Evolutionary conservation across 2,797 vertebrate species (phyloP).

Genomic region (Scolopax rusticola): DNA sequence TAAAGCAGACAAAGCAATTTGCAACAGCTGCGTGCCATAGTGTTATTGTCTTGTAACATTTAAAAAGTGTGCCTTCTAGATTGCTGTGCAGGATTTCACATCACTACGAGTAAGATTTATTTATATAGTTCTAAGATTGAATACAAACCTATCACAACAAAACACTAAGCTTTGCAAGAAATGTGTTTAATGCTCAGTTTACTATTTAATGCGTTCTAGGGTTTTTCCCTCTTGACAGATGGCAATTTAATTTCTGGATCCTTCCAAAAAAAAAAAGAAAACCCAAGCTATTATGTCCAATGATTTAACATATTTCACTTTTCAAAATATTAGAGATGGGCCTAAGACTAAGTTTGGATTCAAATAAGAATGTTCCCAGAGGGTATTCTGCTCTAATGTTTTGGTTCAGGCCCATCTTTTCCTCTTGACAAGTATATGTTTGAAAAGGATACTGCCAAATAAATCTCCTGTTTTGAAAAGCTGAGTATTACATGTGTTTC

Average conservation of each 20-base stretch:
- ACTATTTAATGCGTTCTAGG: not conserved
- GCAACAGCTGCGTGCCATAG: not conserved
- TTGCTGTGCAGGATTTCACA: not conserved
- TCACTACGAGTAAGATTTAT: not conserved
- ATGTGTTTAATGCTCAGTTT: constrained; percentile 3
- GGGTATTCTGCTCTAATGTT: constrained; percentile 5
- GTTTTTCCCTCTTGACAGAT: constrained; percentile 35
- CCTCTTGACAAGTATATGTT: constrained; percentile 19
- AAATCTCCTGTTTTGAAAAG: constrained; percentile 57
- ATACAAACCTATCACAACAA: not conserved
- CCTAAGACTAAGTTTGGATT: constrained; percentile 30
- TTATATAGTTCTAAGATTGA: not conserved
- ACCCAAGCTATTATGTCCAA: not conserved
- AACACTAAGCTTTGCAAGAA: not conserved
- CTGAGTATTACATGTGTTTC: constrained; percentile 48
- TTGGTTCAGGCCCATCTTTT: constrained; percentile 57
- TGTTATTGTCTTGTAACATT: not conserved
- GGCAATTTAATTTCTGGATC: constrained; percentile 32
- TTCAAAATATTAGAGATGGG: constrained; percentile 8
- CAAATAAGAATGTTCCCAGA: constrained; percentile 6
- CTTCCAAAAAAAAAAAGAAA: not conserved
- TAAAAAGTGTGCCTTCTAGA: not conserved
- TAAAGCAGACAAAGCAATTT: not conserved
- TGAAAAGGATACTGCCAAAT: constrained; percentile 48
- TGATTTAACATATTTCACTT: not conserved